Base-by-base conservation (phyloP, 1,140 invertebrate species). In the Dolichoris vasculosae region DNA sequence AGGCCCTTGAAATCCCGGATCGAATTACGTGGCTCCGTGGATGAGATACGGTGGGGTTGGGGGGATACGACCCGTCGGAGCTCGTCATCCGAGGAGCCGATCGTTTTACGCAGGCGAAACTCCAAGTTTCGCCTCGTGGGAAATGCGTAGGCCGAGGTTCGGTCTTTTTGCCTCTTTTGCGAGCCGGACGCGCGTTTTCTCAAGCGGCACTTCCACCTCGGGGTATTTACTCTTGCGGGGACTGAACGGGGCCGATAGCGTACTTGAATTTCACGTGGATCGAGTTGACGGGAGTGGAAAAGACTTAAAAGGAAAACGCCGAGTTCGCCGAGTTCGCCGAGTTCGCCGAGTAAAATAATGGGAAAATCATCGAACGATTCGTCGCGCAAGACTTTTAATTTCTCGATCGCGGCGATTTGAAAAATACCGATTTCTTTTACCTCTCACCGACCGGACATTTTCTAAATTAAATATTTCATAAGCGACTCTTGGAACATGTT, bases 381-480 rank as follows among this genome's bases (percentile, higher is more conserved):
- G 11, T 59, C 13, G 23, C 23, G 55, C 55, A 59, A 51, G 2
- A 51, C 11, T 17, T 51, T 17, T 13, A 20, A 26, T 1, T 59
- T 26, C 26, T 13, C 26, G 26, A 59, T 26, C 23, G 20, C 55
- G 23, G 55, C 0, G 55, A 26, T 55, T 17, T 17, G 17, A 55
- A 55, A 55, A 17, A 15, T 55, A 17, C 51, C 51, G 17, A 55
- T 2, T 59, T 13, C 23, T 26, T 26, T 59, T 26, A 23, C 9
- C 23, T 38, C 1, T 69, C 23, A 30, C 17, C 35, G 35, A 35
- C 30, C 15, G 2, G 0, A 8, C 69, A 23, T 38, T 9, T 73
- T 73, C 38, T 38, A 73, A 73, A 73, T 73, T 43, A 73, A 73
- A 73, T 73, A 73, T 73, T 73, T 73, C 38, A 73, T 73, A 73